Evolutionary conservation across 2,888 invertebrate species (phyloP).

Genomic region (Diarsia mendica): DNA sequence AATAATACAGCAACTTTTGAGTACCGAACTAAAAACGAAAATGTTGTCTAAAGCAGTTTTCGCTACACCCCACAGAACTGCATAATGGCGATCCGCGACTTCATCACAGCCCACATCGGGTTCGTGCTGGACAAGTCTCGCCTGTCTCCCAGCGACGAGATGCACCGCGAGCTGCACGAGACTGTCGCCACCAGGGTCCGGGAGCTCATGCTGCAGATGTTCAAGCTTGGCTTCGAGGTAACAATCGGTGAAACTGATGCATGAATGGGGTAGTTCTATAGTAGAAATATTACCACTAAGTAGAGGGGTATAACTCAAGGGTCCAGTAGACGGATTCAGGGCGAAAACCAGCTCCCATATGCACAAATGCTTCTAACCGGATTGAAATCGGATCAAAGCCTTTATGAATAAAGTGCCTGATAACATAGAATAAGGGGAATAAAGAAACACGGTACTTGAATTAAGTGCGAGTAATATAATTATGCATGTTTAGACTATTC

Average conservation of each 20-base stretch:
- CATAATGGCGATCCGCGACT: slow-evolving; percentile 81
- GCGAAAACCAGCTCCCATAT: too few relatives aligned
- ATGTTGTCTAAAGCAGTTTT: too few relatives aligned
- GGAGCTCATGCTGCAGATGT: slow-evolving; percentile 94
- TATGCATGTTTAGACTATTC: too few relatives aligned
- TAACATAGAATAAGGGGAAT: background rate
- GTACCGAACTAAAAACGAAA: too few relatives aligned
- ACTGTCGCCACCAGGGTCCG: slow-evolving; percentile 77
- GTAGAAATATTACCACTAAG: background rate
- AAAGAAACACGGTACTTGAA: background rate
- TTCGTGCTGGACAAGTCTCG: slow-evolving; percentile 75
- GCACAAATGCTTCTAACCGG: too few relatives aligned
- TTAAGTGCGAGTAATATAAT: too few relatives aligned
- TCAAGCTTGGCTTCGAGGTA: slow-evolving; percentile 97
- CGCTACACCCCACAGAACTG: slow-evolving; percentile 75
- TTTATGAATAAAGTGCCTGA: too few relatives aligned
- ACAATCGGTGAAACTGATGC: too few relatives aligned
- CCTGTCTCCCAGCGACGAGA: slow-evolving; percentile 59
- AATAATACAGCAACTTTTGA: too few relatives aligned
- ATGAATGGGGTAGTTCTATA: background rate
- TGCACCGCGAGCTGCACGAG: slow-evolving; percentile 73
- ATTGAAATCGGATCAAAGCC: too few relatives aligned
- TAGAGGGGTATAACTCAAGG: background rate
- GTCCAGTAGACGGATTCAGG: background rate
- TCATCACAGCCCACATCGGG: slow-evolving; percentile 77